Evolutionary conservation across 2,888 invertebrate species (phyloP), one percentile per base, ranked within the genome.

Genomic region (Temnothorax ravouxi): DNA sequence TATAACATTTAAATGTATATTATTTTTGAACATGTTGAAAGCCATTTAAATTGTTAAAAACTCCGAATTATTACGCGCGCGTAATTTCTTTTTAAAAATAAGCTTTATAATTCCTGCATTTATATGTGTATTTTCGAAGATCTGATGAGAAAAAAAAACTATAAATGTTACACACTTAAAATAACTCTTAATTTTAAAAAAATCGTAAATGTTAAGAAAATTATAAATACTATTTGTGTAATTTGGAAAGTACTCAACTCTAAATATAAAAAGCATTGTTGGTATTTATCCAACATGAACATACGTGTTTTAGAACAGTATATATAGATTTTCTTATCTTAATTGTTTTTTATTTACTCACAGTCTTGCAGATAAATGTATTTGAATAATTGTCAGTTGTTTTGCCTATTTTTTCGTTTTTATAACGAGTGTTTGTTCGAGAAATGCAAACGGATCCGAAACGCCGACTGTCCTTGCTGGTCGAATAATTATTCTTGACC

Each of bases 401-500:
- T 41, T 52, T 18, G 21, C 9, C 13, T 15, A 5, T 13, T 47
- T 59, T 18, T 3, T 29, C 21, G 8, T 69, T 71, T 79, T 44
- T 15, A 29, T 15, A 47, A 56, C 3, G 8, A 67, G 13, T 66
- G 4, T 44, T 79, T 47, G 8, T 56, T 69, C 5, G 18, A 47
- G 18, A 59, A 71, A 50, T 59, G 13, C 44, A 47, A 47, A 47
- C 41, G 59, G 34, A 56, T 59, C 47, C 34, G 50, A 8, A 67
- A 69, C 15, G 18, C 18, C 47, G 59, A 18, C 3, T 71, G 38
- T 47, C 69, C 29, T 79, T 67, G 77, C 69, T 56, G 71, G 52
- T 56, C 47, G 69, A 71, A 44, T 47, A 59, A 71, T 80, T 15
- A 79, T 79, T 21, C 71, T 80, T 59, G 25, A 13, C 15, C 18